A percentile compares a stretch with the other conserved stretches of the same genome.
Conservation (phyloP, 2,888 invertebrate species). For the Acronicta psi region DNA sequence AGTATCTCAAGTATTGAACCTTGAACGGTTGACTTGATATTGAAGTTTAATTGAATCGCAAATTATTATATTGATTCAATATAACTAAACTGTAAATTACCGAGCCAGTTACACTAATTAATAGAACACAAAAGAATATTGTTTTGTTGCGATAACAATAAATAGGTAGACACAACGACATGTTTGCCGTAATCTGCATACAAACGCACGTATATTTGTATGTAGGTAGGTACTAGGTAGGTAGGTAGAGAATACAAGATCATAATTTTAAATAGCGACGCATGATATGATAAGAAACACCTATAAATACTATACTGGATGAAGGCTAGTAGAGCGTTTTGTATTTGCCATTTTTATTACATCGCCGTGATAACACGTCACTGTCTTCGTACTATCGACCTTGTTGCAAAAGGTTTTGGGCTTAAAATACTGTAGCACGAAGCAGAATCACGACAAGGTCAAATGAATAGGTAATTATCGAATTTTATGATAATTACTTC, state of each 20-base stretch:
- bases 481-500: slow-evolving; percentile 71
- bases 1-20: slow-evolving; percentile 28
- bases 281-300: slow-evolving; percentile 63
- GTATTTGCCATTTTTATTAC: slow-evolving; percentile 62
- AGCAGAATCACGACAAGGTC: slow-evolving; percentile 60
- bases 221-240: too few relatives aligned
- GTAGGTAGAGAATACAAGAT: slow-evolving; percentile 27
- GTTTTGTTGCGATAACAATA: slow-evolving; percentile 37
- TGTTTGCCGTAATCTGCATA: slow-evolving; percentile 33
- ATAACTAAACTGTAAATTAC: slow-evolving; percentile 13
- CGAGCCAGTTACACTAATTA: slow-evolving; percentile 33
- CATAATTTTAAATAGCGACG: slow-evolving; percentile 59
- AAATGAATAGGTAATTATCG: slow-evolving; percentile 68
- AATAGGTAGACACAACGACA: slow-evolving; percentile 38
- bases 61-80: slow-evolving; percentile 30
- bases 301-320: slow-evolving; percentile 52
- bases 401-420: slow-evolving; percentile 30
- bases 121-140: slow-evolving; percentile 43
- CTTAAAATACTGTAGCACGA: slow-evolving; percentile 45
- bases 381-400: slow-evolving; percentile 40
- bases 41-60: slow-evolving; percentile 20
- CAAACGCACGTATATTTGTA: slow-evolving; percentile 13
- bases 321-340: slow-evolving; percentile 59
- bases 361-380: slow-evolving; percentile 57
- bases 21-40: slow-evolving; percentile 41